Base-by-base conservation (phyloP, 2,113 vertebrate species). In the Rhineura floridana region DNA sequence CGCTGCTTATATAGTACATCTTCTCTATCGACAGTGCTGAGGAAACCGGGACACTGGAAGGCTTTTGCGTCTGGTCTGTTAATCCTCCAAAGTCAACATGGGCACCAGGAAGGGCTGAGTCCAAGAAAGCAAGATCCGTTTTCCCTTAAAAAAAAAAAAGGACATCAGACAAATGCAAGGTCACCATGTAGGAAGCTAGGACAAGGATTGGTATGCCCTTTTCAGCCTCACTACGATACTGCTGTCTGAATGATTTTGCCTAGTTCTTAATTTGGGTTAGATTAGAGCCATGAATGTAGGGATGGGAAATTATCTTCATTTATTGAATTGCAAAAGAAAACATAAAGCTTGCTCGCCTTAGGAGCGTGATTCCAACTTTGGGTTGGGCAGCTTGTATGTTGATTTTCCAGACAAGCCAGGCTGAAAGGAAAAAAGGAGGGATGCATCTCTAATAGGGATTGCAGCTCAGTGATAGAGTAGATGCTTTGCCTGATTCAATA, bases 1-100 rank as follows among this genome's bases (percentile, higher is more conserved):
- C 44, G 67, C 75, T 80, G 78, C 86, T 88, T 93, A 94, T 42
- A 94, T 76, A 52, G 63, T 88, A 89, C 92, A 84, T 94, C 91
- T 94, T 87, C 94, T 95, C 90, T 79, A 93, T 89, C 92, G 92
- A 85, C 87, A 89, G 92, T 44, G 81, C 81, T 88, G 86, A 3
- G 90, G 93, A 96, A 96, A 95, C 95, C 88, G 73, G 92, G 92
- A 93, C 92, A 73, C 87, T 81, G 88, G 95, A 91, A 83, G 88
- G 42, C 79, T 89, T 95, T 93, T 90, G 39, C 30, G 67, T 89
- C 89, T 44, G 85, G 85, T 94, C 92, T 90, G 85, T 85, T 85
- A n/a, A 77, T 90, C 94, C 90, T 95, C 93, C 82, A 42, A 33
- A 92, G 94, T 93, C 95, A 94, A 73, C 85, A 88, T 88, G 85